A percentile compares a stretch with the other conserved stretches of the same genome.
Conservation (phyloP, 2,797 vertebrate genomes). For the Micrastur ruficollis region DNA sequence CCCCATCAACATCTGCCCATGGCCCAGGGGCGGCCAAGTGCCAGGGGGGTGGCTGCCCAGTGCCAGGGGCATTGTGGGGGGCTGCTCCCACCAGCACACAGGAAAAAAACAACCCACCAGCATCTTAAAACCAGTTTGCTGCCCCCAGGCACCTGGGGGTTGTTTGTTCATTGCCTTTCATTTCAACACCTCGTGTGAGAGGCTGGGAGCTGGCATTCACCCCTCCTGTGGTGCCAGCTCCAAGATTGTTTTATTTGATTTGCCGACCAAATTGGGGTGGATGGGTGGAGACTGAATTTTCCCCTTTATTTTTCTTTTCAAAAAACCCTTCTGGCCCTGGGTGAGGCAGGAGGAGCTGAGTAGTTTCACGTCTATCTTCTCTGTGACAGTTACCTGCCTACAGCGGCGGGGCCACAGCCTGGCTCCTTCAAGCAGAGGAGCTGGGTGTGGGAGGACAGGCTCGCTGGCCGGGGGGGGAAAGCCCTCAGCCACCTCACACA, state of each 20-base stretch:
- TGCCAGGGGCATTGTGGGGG: not conserved
- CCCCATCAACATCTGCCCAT: fast-evolving
- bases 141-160: not conserved
- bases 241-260: conserved; percentile 43
- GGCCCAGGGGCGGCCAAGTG: not conserved
- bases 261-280: conserved; percentile 16
- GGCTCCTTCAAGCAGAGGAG: not conserved
- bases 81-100: not conserved
- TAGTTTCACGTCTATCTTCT: not conserved
- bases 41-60: not conserved
- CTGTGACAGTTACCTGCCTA: conserved; percentile 41
- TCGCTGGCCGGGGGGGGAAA: not conserved
- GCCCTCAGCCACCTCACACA: not conserved
- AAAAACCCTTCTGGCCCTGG: conserved; percentile 54
- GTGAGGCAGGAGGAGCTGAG: conserved; percentile 30
- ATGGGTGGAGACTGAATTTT: conserved; percentile 58
- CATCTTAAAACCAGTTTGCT: not conserved
- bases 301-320: conserved; percentile 53
- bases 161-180: conserved; percentile 31
- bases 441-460: not conserved
- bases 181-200: conserved; percentile 45
- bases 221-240: conserved; percentile 5
- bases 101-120: not conserved
- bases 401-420: not conserved
- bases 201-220: conserved; percentile 35